Percentiles rank a stretch among this genome's conserved stretches.
phyloP scores from a whole-genome alignment of 2,113 vertebrate species.

The Hemiprocne comata region DNA sequence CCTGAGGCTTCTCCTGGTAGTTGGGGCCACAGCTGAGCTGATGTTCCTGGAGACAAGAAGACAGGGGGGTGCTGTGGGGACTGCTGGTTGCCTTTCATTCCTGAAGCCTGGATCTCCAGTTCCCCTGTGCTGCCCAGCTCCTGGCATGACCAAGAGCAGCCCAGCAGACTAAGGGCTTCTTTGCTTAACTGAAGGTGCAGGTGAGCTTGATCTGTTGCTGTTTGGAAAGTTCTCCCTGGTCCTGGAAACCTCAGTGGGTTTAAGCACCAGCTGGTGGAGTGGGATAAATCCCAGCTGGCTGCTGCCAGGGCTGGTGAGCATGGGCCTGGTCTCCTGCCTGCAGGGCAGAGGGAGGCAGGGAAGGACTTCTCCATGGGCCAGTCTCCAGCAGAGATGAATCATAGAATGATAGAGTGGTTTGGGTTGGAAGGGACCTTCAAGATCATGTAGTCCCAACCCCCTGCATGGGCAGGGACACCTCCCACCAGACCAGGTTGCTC shows the following conservation, averaged over 20 bases:
- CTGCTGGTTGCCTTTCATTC: too few relatives aligned
- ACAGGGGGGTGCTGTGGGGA: neutral
- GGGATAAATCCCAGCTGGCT: neutral
- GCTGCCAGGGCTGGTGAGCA: neutral
- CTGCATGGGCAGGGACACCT: too few relatives aligned
- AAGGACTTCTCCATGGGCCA: neutral
- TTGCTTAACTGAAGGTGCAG: neutral
- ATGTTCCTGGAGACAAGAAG: neutral
- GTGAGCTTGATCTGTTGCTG: neutral
- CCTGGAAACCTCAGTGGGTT: neutral
- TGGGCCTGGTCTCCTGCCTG: neutral
- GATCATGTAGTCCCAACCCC: too few relatives aligned
- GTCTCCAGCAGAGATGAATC: neutral
- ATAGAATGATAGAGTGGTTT: too few relatives aligned
- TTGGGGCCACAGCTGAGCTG: neutral
- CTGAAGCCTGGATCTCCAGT: too few relatives aligned
- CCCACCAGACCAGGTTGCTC: too few relatives aligned
- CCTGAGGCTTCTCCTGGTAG: neutral
- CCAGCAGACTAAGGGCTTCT: too few relatives aligned
- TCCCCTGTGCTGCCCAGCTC: neutral
- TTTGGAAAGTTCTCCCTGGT: neutral
- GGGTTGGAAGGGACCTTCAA: too few relatives aligned
- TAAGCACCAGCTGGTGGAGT: fast-evolving
- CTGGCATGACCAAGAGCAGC: neutral
- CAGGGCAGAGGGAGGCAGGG: neutral